Percentiles rank a stretch among this genome's conserved stretches.
These are phyloP conservation scores for Lepus oiostolus DNA, from an alignment of 2,797 vertebrate species.

Conservation along the genomic window DNA sequence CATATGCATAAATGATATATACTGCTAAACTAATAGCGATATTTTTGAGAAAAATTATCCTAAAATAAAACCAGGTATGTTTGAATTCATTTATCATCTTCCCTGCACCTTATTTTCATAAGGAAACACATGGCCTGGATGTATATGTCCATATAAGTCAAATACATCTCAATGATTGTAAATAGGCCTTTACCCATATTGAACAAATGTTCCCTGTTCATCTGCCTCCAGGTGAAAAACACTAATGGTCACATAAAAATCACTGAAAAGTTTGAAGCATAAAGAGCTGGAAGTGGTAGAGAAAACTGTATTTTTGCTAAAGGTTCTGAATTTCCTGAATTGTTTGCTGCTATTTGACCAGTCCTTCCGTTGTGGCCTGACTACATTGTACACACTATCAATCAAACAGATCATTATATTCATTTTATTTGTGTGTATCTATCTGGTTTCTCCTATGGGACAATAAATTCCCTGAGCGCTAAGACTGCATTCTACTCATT, in stretches of 20 bases:
- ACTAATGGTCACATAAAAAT: conserved; percentile 59
- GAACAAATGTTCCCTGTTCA: conserved; percentile 51
- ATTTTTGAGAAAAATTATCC: conserved; percentile 1
- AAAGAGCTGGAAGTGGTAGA: not conserved
- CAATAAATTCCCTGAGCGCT: not conserved
- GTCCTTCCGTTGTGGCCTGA: conserved; percentile 38
- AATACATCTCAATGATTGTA: conserved; percentile 45
- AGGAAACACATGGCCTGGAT: conserved; percentile 26
- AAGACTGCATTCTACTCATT: not conserved
- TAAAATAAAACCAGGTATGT: conserved; percentile 55
- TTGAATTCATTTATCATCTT: conserved; percentile 2
- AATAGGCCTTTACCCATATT: conserved; percentile 23
- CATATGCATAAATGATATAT: conserved; percentile 27
- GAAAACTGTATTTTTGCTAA: conserved; percentile 52
- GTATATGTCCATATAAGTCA: conserved; percentile 3
- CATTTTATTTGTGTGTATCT: not conserved
- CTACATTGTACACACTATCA: not conserved
- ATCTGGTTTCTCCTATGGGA: not conserved
- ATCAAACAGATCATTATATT: not conserved
- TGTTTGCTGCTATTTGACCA: not conserved
- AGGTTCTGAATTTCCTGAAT: conserved; percentile 40
- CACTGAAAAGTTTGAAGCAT: not conserved
- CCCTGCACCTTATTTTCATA: not conserved
- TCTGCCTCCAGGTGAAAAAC: conserved; percentile 53
- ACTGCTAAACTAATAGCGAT: not conserved